A percentile compares a stretch with the other conserved stretches of the same genome.
Evolutionary conservation across 2,113 vertebrate genomes (phyloP).

Genomic region (Coptodon bakossiorum): DNA sequence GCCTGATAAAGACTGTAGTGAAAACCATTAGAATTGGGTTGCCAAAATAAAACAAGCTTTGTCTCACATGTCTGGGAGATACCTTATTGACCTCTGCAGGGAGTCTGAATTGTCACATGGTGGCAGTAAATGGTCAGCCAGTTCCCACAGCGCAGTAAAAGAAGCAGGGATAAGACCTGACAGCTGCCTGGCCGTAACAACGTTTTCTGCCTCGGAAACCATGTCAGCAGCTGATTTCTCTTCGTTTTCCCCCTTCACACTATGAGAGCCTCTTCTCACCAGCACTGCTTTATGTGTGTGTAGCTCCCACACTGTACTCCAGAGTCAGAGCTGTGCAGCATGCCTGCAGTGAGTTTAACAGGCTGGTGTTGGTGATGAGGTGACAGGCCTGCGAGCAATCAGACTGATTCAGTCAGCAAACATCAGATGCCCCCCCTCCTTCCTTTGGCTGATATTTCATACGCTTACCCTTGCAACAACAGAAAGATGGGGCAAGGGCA

Average conservation of each 20-base stretch:
- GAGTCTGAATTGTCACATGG: constrained; percentile 29
- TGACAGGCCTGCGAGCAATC: constrained; percentile 48
- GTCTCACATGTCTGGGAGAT: not conserved
- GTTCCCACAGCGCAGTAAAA: not conserved
- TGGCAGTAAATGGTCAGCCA: constrained; percentile 33
- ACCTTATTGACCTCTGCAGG: not conserved
- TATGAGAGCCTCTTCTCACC: not conserved
- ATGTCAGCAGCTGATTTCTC: constrained; percentile 28
- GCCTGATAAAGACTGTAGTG: not conserved
- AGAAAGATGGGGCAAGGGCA: constrained; percentile 20
- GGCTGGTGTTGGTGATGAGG: constrained; percentile 35
- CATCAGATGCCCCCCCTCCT: not conserved
- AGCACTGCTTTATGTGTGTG: not conserved
- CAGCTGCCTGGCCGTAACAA: constrained; percentile 1
- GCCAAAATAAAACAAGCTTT: not conserved
- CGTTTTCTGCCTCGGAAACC: constrained; percentile 31
- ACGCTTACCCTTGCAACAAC: not conserved
- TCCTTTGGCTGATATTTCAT: constrained; percentile 12
- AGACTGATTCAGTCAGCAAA: constrained; percentile 30
- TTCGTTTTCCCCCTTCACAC: not conserved
- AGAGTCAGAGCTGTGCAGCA: not conserved
- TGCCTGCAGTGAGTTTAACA: not conserved
- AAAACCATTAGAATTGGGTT: not conserved
- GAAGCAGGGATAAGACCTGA: not conserved
- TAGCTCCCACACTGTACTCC: not conserved